Evolutionary conservation across 2,113 vertebrate species (phyloP), one percentile per base, ranked within the genome.

Genomic region (Oncorhynchus nerka): DNA sequence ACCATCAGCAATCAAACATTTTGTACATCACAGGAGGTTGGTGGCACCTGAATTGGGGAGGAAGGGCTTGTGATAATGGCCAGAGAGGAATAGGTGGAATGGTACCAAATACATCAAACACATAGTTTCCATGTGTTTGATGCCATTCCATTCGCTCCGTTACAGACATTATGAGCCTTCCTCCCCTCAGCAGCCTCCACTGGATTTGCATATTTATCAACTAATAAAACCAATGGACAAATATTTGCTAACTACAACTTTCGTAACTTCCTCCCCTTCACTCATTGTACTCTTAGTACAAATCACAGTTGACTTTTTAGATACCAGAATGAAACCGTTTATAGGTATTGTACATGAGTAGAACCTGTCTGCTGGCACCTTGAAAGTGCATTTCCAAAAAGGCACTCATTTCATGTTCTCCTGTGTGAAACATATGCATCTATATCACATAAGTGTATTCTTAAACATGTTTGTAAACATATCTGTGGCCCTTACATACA

Each of bases 401-500:
- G 79, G 81, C 84, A 84, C 75, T 28, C 70, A n/a, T 69, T 32
- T n/a, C 32, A 73, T 61, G 51, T 68, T 55, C 69, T 32, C 34
- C 16, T 62, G 71, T 26, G 51, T 66, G 48, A 74, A 70, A 77
- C 30, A 81, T 1, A 68, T 7, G 19, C 39, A 45, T 45, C 39
- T 45, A 30, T 6, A n/a, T 20, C 20, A 74, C 26, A 19, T 72
- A 1, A 9, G n/a, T 70, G 55, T 3, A 65, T 28, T 51, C 6
- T 55, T 75, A 16, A 30, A 68, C 19, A 71, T 64, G 69, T 79
- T 75, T 84, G 86, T 83, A 87, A 89, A 89, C 79, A 51, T 39
- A 15, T 26, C 64, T 12, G 24, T 61, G 24, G 48, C 71, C 61
- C 70, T 68, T 32, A 39, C 1, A 69, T n/a, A 28, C 26, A 2